phyloP scores from a whole-genome alignment of 2,888 invertebrate species.

The Priocnemis perturbator region DNA sequence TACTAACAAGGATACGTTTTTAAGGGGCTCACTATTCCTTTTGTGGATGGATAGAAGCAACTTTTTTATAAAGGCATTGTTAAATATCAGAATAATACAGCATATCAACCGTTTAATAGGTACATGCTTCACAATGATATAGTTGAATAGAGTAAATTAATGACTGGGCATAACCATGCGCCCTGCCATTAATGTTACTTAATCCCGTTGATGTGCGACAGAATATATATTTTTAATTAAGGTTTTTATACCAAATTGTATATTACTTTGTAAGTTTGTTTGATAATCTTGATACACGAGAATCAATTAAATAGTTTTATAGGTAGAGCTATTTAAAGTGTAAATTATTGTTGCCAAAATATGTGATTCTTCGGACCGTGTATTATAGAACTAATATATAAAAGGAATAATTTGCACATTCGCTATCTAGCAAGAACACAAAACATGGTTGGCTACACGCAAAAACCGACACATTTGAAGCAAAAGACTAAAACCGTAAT shows the following conservation, averaged over 20 bases:
- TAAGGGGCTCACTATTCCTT: background rate
- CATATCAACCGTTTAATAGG: constrained; percentile 13
- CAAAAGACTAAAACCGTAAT: constrained; percentile 29
- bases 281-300: constrained; percentile 19
- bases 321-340: constrained; percentile 20
- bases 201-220: constrained; percentile 28
- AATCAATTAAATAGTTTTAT: constrained; percentile 9
- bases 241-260: constrained; percentile 30
- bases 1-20: background rate
- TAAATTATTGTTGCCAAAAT: constrained; percentile 35
- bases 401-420: constrained; percentile 11
- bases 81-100: constrained; percentile 27
- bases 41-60: constrained; percentile 25
- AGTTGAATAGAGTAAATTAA: no score
- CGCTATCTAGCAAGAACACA: background rate
- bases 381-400: constrained; percentile 12
- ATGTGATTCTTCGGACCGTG: constrained; percentile 7
- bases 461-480: constrained; percentile 20
- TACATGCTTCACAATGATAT: no score
- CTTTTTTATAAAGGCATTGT: constrained; percentile 27
- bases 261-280: constrained; percentile 23
- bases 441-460: constrained; percentile 15
- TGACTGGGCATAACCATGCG: no score
- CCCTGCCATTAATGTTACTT: background rate
- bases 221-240: constrained; percentile 33